Evolutionary conservation across 2,888 invertebrate genomes (phyloP).

Genomic region (Callimorpha dominula): DNA sequence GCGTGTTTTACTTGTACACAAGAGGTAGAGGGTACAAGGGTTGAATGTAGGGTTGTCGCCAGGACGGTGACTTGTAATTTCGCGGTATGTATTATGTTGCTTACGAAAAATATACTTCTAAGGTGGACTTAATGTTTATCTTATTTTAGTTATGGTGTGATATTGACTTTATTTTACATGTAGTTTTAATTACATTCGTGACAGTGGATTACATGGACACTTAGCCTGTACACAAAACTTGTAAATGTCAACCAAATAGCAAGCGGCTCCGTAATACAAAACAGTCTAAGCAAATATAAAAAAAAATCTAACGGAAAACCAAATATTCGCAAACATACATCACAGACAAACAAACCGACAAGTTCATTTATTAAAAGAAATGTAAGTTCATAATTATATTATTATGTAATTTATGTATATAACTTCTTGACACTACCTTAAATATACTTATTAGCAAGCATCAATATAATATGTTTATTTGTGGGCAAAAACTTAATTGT

Average conservation of each 20-base stretch:
- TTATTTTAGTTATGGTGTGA: conserved; percentile 39
- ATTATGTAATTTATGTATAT: too few relatives aligned
- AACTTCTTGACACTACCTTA: background rate
- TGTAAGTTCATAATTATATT: too few relatives aligned
- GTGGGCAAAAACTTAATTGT: conserved; percentile 40
- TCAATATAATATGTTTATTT: conserved; percentile 8
- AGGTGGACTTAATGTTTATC: conserved; percentile 62
- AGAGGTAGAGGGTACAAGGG: conserved; percentile 47
- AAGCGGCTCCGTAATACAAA: too few relatives aligned
- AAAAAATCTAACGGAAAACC: too few relatives aligned
- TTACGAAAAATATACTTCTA: conserved; percentile 61
- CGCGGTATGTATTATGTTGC: conserved; percentile 64
- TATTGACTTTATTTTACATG: background rate
- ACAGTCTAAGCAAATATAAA: too few relatives aligned
- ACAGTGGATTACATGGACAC: background rate
- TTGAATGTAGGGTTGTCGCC: conserved; percentile 83
- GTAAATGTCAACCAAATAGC: background rate
- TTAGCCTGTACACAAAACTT: background rate
- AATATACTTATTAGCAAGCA: background rate
- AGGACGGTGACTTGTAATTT: conserved; percentile 81
- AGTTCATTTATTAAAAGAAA: too few relatives aligned
- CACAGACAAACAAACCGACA: too few relatives aligned
- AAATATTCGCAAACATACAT: too few relatives aligned
- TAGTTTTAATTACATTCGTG: background rate
- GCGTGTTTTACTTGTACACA: conserved; percentile 10